phyloP scores from a whole-genome alignment of 2,888 invertebrate genomes.

The Scaptomyza caliginosa region DNA sequence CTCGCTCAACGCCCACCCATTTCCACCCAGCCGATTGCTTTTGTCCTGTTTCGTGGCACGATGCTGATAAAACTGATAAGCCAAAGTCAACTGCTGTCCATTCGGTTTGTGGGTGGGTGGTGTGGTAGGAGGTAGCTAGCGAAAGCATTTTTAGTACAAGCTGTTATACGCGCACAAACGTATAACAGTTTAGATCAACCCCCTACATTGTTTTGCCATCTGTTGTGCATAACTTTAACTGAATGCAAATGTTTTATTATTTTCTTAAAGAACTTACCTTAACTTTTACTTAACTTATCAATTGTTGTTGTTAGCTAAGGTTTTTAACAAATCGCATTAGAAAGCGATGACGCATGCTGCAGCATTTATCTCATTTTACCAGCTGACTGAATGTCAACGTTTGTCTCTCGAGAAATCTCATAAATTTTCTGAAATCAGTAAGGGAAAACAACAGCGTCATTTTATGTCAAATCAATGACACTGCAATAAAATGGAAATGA shows the following conservation, averaged over 20 bases:
- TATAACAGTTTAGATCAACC: slow-evolving; percentile 39
- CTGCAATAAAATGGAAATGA: slow-evolving; percentile 30
- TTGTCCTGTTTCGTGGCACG: slow-evolving; percentile 9
- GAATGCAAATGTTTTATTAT: not conserved
- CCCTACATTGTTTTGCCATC: slow-evolving; percentile 24
- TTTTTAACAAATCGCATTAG: not conserved
- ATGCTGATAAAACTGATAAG: slow-evolving; percentile 66
- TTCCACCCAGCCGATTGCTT: not conserved
- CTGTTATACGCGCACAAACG: slow-evolving; percentile 43
- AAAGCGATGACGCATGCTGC: slow-evolving; percentile 1
- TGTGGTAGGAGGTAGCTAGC: not conserved
- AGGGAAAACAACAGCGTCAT: slow-evolving; percentile 47
- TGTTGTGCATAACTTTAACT: not conserved
- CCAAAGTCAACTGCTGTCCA: slow-evolving; percentile 36
- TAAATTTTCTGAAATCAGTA: slow-evolving; percentile 8
- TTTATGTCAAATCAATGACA: slow-evolving; percentile 68
- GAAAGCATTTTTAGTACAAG: slow-evolving; percentile 52
- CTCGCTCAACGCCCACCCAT: not conserved
- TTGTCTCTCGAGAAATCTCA: not conserved
- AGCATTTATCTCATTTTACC: slow-evolving; percentile 11
- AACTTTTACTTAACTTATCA: no score
- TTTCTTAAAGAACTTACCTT: no score
- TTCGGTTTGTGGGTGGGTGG: not conserved
- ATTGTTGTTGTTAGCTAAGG: not conserved
- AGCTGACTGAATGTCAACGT: not conserved